Evolutionary conservation across 2,113 vertebrate species (phyloP).

Genomic region (Falco punctatus): DNA sequence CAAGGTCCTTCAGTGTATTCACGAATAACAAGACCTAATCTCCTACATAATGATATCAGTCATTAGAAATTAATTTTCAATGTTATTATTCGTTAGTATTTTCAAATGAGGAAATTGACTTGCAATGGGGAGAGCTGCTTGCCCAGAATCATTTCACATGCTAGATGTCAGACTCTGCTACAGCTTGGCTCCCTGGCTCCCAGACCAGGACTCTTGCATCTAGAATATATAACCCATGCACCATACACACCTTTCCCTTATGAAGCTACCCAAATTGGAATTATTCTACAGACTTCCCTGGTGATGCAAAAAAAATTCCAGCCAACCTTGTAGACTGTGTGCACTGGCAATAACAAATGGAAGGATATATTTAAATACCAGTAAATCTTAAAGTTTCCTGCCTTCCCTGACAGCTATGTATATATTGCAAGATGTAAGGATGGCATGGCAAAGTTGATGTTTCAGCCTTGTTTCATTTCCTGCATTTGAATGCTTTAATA

Average conservation of each 20-base stretch:
- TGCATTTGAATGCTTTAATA: background rate
- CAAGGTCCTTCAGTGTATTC: background rate
- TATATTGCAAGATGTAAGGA: background rate
- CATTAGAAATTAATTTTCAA: background rate
- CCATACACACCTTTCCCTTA: accelerated
- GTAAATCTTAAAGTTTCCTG: background rate
- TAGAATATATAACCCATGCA: accelerated
- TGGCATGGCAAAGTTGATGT: background rate
- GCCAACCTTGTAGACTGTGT: background rate
- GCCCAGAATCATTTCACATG: background rate
- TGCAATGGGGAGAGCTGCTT: background rate
- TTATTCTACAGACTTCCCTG: background rate
- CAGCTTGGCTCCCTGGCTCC: background rate
- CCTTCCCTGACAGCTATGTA: background rate
- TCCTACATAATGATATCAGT: background rate
- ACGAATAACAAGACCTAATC: background rate
- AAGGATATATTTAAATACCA: background rate
- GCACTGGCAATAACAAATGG: background rate
- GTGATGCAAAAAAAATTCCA: background rate
- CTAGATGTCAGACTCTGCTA: background rate
- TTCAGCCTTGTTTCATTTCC: background rate
- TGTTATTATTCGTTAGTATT: background rate
- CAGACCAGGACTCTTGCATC: background rate
- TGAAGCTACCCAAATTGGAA: background rate
- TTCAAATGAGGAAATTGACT: background rate